phyloP scores from a whole-genome alignment of 2,888 invertebrate species.

The Athalia rosae region DNA sequence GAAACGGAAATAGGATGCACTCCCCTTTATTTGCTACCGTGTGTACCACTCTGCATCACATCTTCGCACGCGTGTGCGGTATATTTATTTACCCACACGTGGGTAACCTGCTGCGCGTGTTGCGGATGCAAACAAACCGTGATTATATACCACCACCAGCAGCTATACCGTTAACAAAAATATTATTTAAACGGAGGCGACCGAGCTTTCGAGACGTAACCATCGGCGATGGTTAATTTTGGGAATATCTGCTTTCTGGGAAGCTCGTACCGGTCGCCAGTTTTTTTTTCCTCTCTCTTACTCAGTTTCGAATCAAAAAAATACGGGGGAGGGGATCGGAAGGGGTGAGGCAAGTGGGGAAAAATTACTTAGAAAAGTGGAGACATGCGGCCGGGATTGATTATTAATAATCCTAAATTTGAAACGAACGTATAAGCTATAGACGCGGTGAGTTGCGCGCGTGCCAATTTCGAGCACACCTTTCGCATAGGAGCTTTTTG shows the following conservation, averaged over 20 bases:
- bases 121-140: no score
- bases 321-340: background rate
- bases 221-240: no score
- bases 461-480: constrained; percentile 44
- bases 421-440: constrained; percentile 35
- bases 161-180: no score
- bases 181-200: no score
- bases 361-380: constrained; percentile 2
- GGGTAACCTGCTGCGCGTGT: no score
- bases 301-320: background rate
- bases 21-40: constrained; percentile 8
- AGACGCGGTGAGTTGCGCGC: constrained; percentile 12
- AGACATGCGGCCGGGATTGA: constrained; percentile 30
- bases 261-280: background rate
- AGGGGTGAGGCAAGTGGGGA: no score
- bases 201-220: no score
- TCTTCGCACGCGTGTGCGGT: background rate
- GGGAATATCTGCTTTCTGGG: background rate
- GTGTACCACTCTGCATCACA: background rate
- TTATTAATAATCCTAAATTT: constrained; percentile 44
- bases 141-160: no score
- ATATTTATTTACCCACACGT: no score
- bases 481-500: constrained; percentile 6
- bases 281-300: background rate
- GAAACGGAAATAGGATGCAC: constrained; percentile 41